Percentiles rank a stretch among this genome's conserved stretches.
Conservation (phyloP, 2,113 vertebrate species). For the Vulpes lagopus region DNA sequence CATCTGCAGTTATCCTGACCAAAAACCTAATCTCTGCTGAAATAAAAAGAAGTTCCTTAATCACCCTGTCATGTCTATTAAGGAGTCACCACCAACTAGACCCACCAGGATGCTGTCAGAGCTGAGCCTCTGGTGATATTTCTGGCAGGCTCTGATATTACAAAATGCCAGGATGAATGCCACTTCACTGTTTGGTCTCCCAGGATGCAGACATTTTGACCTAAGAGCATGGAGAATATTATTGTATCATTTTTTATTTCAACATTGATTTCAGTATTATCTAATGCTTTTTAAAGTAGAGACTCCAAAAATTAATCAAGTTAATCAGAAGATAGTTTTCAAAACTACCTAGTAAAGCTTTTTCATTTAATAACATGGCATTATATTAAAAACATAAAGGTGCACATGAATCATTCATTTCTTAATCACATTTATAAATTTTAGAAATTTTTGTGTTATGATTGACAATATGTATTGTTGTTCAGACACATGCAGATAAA, state of each 20-base stretch:
- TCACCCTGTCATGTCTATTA: conserved; percentile 56
- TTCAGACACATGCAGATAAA: neutral
- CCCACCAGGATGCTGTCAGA: neutral
- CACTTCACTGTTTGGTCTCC: neutral
- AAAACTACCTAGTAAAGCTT: neutral
- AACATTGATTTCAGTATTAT: neutral
- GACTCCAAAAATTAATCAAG: neutral
- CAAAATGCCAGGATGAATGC: neutral
- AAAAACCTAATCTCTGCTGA: conserved; percentile 14
- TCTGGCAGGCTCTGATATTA: neutral
- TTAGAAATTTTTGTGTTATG: neutral
- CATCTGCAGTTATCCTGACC: conserved; percentile 36
- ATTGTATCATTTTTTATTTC: neutral
- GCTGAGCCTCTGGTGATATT: neutral
- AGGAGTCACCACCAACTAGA: neutral
- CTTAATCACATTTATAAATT: neutral
- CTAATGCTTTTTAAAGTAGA: neutral
- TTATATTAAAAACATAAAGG: neutral
- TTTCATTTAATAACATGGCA: neutral
- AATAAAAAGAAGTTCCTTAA: conserved; percentile 23
- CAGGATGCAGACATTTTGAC: neutral
- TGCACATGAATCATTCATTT: neutral
- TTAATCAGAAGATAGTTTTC: neutral
- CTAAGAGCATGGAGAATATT: neutral
- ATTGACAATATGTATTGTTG: neutral